Conservation (phyloP, 1,140 invertebrate genomes). For the Drosophila serrata region DNA sequence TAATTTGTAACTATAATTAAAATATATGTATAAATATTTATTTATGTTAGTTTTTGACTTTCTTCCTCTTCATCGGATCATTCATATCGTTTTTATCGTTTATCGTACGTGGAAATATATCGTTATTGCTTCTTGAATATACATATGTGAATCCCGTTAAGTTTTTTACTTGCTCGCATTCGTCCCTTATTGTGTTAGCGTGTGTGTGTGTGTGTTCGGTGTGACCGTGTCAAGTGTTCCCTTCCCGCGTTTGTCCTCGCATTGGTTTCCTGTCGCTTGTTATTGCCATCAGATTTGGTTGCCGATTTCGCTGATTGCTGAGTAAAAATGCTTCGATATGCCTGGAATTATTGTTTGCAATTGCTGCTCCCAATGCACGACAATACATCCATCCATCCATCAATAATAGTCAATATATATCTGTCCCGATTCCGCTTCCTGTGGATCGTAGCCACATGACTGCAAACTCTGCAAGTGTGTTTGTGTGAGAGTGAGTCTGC, state of each 20-base stretch:
- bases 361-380: constrained; percentile 70
- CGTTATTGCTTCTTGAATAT: constrained; percentile 80
- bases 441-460: constrained; percentile 2
- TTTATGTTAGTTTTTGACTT: constrained; percentile 62
- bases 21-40: constrained; percentile 74
- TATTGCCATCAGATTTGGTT: constrained; percentile 57
- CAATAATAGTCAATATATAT: constrained; percentile 34
- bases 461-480: constrained; percentile 18
- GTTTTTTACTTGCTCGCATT: constrained; percentile 46
- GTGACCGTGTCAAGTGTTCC: constrained; percentile 7
- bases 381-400: constrained; percentile 47
- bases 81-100: constrained; percentile 24
- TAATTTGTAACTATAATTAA: constrained; percentile 76
- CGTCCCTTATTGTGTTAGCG: constrained; percentile 33
- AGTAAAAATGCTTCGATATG: constrained; percentile 80
- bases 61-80: constrained; percentile 28
- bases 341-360: constrained; percentile 81
- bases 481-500: constrained; percentile 34
- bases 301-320: constrained; percentile 61
- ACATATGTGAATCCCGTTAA: constrained; percentile 61
- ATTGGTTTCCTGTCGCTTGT: constrained; percentile 44
- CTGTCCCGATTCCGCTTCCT: constrained; percentile 1
- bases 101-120: constrained; percentile 67
- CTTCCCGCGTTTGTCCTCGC: constrained; percentile 27
- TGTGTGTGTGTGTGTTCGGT: constrained; percentile 23